Conservation (phyloP, 2,113 vertebrate species). For the Girardinichthys multiradiatus region DNA sequence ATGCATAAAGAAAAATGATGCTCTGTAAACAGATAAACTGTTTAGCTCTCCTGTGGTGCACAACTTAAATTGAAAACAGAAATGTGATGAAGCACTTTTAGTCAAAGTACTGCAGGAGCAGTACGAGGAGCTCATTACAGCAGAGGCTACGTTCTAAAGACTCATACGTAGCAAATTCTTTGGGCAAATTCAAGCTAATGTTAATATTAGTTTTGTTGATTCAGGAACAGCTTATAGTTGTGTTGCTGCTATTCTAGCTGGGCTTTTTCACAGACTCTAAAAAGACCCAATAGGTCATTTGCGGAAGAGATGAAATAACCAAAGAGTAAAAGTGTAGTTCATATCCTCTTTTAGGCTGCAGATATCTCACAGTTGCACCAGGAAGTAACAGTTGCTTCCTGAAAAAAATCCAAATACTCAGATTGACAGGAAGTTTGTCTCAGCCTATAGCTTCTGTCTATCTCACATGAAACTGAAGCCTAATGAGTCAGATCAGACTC, state of each 20-base stretch:
- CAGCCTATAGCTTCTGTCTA: background rate
- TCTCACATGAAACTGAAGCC: no score
- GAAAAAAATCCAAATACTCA: background rate
- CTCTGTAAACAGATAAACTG: background rate
- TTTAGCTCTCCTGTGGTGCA: background rate
- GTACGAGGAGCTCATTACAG: background rate
- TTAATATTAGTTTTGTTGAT: background rate
- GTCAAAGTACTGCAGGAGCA: background rate
- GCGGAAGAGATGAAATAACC: no score
- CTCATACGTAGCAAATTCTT: background rate
- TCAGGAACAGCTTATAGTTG: background rate
- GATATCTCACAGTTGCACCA: no score
- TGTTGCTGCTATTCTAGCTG: no score
- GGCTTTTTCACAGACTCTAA: no score
- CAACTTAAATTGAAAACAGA: background rate
- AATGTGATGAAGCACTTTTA: background rate
- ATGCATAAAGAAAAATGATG: constrained; percentile 41
- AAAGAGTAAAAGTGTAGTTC: no score
- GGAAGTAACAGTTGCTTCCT: background rate
- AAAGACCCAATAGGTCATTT: no score
- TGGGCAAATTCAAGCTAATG: no score
- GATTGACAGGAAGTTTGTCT: background rate
- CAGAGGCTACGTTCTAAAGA: background rate
- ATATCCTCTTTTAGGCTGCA: no score
- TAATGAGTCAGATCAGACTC: no score